Conservation (phyloP, 2,797 vertebrate genomes). For the Australoheros facetus region DNA sequence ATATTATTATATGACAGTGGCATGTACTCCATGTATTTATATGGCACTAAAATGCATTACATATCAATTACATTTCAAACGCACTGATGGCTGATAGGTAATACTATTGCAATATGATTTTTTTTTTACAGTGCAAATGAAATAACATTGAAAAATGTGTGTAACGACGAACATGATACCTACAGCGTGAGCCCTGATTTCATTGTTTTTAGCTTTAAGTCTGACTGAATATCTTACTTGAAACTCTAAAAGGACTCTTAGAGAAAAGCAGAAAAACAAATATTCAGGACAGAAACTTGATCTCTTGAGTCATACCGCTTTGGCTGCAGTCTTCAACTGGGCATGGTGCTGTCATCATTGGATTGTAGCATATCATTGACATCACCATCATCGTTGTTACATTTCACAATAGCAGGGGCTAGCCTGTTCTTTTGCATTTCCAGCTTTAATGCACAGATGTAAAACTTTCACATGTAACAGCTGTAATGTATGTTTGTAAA, state of each 20-base stretch:
- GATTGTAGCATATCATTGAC: conserved; percentile 2
- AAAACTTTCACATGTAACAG: neutral
- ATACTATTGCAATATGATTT: conserved; percentile 29
- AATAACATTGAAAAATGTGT: conserved; percentile 56
- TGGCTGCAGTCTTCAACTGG: neutral
- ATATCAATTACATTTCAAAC: conserved; percentile 37
- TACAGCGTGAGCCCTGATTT: conserved; percentile 27
- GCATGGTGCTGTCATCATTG: neutral
- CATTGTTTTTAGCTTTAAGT: conserved; percentile 3
- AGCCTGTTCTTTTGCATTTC: neutral
- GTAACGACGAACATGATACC: conserved; percentile 32
- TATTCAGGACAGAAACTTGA: conserved; percentile 23
- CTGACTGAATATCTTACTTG: neutral
- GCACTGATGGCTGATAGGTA: conserved; percentile 34
- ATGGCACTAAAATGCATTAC: conserved; percentile 24
- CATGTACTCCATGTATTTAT: conserved; percentile 39
- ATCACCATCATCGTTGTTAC: neutral
- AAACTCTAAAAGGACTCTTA: neutral
- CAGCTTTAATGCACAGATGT: conserved; percentile 9
- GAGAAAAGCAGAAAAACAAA: conserved; percentile 7
- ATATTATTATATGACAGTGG: conserved; percentile 5
- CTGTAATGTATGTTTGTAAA: conserved; percentile 13
- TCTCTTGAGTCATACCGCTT: conserved; percentile 8
- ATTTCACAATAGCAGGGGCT: neutral
- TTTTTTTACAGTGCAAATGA: conserved; percentile 46